Evolutionary conservation across 2,888 invertebrate species (phyloP), one percentile per base, ranked within the genome.

Genomic region (Erebia palarica): DNA sequence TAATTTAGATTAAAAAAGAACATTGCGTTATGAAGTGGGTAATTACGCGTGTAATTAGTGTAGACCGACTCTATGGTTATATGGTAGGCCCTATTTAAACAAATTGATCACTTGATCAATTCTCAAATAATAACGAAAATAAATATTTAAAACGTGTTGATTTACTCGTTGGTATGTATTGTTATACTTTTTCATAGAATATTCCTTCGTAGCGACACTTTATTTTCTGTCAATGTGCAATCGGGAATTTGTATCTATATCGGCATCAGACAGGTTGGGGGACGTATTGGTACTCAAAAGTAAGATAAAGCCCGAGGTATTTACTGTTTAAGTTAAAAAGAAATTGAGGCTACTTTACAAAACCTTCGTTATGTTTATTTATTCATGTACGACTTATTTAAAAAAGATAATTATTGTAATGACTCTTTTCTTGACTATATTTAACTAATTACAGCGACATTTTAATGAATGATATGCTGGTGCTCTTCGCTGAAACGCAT

Each of bases 401-500:
- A 8, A 55, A 16, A 59, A 36, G 27, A 36, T 36, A 36, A 36
- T 36, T 36, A 59, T 59, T 36, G 14, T 59, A 36, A 59, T 36
- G 27, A 9, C 14, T 13, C 14, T 55, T 55, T 55, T 10, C 16
- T 8, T 36, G 14, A 7, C 8, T 42, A 10, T 8, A 16, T 60
- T 60, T 42, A 64, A 49, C 51, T 51, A 64, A 64, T 64, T 36
- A 64, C 64, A 51, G 51, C 27, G 10, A 51, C 27, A 51, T 10
- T 64, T 61, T 36, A 64, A 36, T 27, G 51, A 64, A 27, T 27
- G 16, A 64, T 27, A n/a, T 51, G 27, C 27, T 60, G 55, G 18
- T 55, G 16, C 16, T 16, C 49, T 55, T 68, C 36, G 36, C 70
- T 68, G 53, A 73, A 68, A 65, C 42, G 70, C 65, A 68, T 60